These are phyloP conservation scores for Pterocles burchelli DNA, from an alignment of 2,113 vertebrate genomes.

Conservation along the genomic window DNA sequence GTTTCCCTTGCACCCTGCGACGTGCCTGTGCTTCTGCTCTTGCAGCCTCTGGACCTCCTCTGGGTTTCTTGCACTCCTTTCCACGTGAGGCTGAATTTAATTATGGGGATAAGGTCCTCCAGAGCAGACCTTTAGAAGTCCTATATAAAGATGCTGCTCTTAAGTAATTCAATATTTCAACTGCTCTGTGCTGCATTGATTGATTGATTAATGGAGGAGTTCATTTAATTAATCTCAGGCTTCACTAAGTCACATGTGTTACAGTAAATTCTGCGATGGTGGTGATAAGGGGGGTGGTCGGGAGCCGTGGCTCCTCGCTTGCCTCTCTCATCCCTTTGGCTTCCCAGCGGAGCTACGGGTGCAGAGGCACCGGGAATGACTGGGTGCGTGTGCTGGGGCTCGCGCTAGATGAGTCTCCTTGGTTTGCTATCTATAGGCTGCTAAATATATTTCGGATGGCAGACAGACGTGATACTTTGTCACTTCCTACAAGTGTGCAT, in stretches of 20 bases:
- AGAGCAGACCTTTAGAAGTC: slow-evolving; percentile 64
- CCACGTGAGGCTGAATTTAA: slow-evolving; percentile 36
- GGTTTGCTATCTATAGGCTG: slow-evolving; percentile 47
- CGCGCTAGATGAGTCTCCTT: neutral
- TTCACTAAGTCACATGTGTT: slow-evolving; percentile 69
- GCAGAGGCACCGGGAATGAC: neutral
- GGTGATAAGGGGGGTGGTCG: neutral
- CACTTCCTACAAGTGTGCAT: slow-evolving; percentile 49
- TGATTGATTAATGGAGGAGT: slow-evolving; percentile 69
- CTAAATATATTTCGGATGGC: slow-evolving; percentile 31
- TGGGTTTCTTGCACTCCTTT: neutral
- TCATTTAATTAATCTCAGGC: slow-evolving; percentile 67
- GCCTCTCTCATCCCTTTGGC: neutral
- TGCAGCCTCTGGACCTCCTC: neutral
- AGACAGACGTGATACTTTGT: slow-evolving; percentile 43
- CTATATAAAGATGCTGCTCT: slow-evolving; percentile 63
- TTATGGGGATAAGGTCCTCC: slow-evolving; percentile 41
- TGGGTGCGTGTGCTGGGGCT: neutral
- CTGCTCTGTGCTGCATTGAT: slow-evolving; percentile 65
- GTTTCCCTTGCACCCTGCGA: neutral
- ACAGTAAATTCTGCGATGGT: slow-evolving; percentile 25
- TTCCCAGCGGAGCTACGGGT: neutral
- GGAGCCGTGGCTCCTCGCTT: neutral
- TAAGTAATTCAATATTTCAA: slow-evolving; percentile 73
- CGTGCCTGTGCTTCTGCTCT: neutral